phyloP scores from a whole-genome alignment of 1,140 invertebrate species.

The Drosophila tani region DNA sequence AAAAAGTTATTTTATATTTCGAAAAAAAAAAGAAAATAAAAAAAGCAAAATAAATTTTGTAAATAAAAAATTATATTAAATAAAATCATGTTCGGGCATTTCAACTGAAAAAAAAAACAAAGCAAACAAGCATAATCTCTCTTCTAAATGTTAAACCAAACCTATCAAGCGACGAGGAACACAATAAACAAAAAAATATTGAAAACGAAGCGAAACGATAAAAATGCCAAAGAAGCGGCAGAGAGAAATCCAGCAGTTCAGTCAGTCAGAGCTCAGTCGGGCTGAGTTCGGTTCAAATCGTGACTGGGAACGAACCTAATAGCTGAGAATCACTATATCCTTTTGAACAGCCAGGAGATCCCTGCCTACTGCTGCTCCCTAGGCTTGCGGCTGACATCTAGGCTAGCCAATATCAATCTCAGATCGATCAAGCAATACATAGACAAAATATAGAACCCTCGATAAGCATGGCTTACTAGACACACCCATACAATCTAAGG shows the following conservation, averaged over 20 bases:
- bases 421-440: conserved; percentile 65
- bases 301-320: conserved; percentile 10
- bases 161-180: conserved; percentile 49
- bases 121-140: conserved; percentile 66
- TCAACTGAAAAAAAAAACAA: conserved; percentile 61
- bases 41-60: conserved; percentile 57
- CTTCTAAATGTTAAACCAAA: conserved; percentile 60
- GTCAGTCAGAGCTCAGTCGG: conserved; percentile 11
- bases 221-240: conserved; percentile 43
- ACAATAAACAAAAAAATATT: conserved; percentile 44
- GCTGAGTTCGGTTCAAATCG: conserved; percentile 8
- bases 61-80: conserved; percentile 69
- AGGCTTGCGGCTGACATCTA: conserved; percentile 40
- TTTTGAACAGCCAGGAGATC: conserved; percentile 11
- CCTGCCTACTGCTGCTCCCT: conserved; percentile 39
- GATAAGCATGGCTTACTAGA: conserved; percentile 74
- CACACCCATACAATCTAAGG: conserved; percentile 52
- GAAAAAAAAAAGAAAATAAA: conserved; percentile 17
- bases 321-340: conserved; percentile 18
- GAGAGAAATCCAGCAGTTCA: conserved; percentile 20
- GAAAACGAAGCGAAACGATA: conserved; percentile 49
- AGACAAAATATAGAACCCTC: conserved; percentile 59
- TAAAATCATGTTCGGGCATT: conserved; percentile 65
- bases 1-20: conserved; percentile 69
- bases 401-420: conserved; percentile 55